Percentiles rank a stretch among this genome's conserved stretches.
These are phyloP conservation scores for Dynastes hyllus DNA, from an alignment of 2,888 invertebrate genomes.

Conservation along the genomic window DNA sequence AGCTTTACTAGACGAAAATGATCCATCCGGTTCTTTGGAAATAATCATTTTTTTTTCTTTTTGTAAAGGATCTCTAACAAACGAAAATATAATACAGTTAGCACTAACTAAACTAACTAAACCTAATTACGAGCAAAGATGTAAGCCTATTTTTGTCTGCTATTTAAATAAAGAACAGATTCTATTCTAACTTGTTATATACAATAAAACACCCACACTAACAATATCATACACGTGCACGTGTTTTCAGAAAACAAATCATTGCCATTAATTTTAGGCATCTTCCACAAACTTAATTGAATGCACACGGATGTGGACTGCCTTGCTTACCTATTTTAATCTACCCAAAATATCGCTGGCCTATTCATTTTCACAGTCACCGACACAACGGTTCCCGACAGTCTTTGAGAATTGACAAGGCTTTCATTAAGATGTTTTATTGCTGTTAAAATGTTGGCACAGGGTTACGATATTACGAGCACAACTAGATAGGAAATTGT, in stretches of 20 bases:
- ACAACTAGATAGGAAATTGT: too few species aligned
- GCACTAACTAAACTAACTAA: too few species aligned
- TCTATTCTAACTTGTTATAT: too few species aligned
- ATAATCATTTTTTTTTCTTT: too few species aligned
- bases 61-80: too few species aligned
- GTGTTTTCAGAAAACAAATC: background rate
- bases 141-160: too few species aligned
- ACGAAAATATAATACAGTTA: too few species aligned
- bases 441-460: background rate
- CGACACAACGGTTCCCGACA: background rate
- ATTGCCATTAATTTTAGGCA: background rate
- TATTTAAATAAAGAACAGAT: too few species aligned
- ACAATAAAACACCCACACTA: too few species aligned
- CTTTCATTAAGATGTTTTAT: constrained; percentile 2
- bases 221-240: too few species aligned
- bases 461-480: too few species aligned
- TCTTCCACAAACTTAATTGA: background rate
- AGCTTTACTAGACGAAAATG: constrained; percentile 83
- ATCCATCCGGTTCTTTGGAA: constrained; percentile 79
- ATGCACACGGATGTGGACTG: background rate
- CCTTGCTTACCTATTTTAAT: constrained; percentile 17
- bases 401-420: background rate
- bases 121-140: too few species aligned
- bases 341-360: constrained; percentile 19
- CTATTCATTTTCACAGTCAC: constrained; percentile 7